Evolutionary conservation across 2,888 invertebrate genomes (phyloP), one percentile per base, ranked within the genome.

Genomic region (Mythimna loreyi): DNA sequence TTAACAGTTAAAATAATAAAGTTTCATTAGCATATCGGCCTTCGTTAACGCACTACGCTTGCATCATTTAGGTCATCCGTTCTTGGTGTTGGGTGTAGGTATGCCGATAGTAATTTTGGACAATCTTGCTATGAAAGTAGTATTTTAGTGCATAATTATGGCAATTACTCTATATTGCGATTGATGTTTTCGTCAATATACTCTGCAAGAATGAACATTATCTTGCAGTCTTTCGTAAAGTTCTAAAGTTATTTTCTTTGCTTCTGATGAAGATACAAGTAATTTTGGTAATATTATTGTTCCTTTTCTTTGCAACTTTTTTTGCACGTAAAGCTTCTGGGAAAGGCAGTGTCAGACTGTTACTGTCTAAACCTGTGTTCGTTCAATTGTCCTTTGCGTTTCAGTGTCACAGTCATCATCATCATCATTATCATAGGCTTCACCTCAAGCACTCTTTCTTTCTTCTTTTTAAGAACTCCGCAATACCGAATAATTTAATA

Each of bases 11-110:
- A 67, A 77, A 77, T 74, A 79, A 60, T 75, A 75, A 33, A 63
- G 59, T 74, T 72, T 72, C 79, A 83, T 78, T 84, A 79, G 75
- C 40, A 68, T 66, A 61, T 73, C 80, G 83, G 83, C 88, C 88
- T 87, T 86, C 86, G 76, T 28, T 40, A 73, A 57, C 65, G 57
- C 66, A 65, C 56, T 30, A 57, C 56, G 61, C 80, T 87, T 87
- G 85, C 85, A 84, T 78, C 77, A 88, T 86, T 75, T 80, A 80
- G 87, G 86, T 83, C 82, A 80, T 77, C 78, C 62, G 73, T 72
- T 71, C 65, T 69, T 75, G 63, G 66, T 71, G 56, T 45, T 25
- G 50, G 70, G 49, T 70, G 58, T n/a, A n/a, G n/a, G n/a, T 57
- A 78, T 63, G 58, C 49, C 67, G 57, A 62, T 61, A 68, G 71